Evolutionary conservation across 2,797 vertebrate genomes (phyloP).

Genomic region (Tauraco hartlaubi): DNA sequence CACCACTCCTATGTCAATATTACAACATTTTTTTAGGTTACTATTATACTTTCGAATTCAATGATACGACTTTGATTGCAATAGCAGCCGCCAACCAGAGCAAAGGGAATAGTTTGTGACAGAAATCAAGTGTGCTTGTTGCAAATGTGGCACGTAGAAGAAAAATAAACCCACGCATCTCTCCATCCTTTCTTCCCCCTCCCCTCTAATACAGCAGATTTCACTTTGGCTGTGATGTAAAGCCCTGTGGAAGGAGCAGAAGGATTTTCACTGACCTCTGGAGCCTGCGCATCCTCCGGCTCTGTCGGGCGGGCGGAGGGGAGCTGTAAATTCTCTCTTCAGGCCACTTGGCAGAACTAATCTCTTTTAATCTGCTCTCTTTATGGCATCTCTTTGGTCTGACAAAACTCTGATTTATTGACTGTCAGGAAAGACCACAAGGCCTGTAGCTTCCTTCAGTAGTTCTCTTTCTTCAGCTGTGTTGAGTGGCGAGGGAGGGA

Average conservation of each 20-base stretch:
- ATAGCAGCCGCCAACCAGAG: background rate
- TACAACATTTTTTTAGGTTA: background rate
- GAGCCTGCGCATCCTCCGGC: background rate
- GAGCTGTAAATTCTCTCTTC: background rate
- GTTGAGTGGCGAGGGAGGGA: accelerated
- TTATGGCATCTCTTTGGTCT: conserved; percentile 34
- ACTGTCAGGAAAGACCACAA: conserved; percentile 4
- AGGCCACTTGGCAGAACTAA: conserved; percentile 43
- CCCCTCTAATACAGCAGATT: background rate
- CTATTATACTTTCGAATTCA: background rate
- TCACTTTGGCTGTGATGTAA: background rate
- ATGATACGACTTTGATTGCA: background rate
- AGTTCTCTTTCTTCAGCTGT: background rate
- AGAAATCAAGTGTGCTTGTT: background rate
- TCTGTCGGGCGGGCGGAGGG: accelerated
- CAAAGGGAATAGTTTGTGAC: accelerated
- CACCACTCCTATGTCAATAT: no score
- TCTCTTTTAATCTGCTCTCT: conserved; percentile 50
- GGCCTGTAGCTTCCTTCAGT: conserved; percentile 12
- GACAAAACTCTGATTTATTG: conserved; percentile 29
- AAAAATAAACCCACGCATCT: no score
- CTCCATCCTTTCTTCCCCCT: accelerated
- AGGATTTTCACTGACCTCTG: background rate
- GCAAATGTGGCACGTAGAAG: accelerated
- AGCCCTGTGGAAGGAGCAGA: background rate